Evolutionary conservation across 2,888 invertebrate species (phyloP).

Genomic region (Heterodera filipjevi): DNA sequence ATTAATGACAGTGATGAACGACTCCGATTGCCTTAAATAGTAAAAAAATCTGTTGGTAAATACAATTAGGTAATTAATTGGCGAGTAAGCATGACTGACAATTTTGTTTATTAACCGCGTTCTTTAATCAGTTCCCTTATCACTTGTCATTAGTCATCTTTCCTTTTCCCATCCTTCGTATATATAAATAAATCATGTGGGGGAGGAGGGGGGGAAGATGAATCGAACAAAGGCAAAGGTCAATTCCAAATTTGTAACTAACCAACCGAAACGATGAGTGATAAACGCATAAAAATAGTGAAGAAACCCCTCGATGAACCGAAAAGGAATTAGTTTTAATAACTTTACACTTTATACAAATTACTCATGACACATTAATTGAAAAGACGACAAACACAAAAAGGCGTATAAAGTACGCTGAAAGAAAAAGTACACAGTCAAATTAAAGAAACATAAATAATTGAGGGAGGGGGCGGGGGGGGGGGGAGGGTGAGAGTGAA

Average conservation of each 20-base stretch:
- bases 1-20: neutral
- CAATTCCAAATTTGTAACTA: neutral
- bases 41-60: too few relatives aligned
- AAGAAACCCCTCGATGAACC: neutral
- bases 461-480: neutral
- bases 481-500: neutral
- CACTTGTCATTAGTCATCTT: neutral
- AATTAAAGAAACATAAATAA: neutral
- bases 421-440: neutral
- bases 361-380: too few relatives aligned
- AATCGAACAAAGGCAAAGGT: neutral
- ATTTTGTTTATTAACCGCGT: neutral
- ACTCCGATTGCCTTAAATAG: neutral
- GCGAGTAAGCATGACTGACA: neutral
- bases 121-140: neutral
- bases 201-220: neutral
- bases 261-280: neutral
- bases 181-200: neutral
- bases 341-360: too few relatives aligned
- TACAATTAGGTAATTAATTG: neutral
- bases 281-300: neutral
- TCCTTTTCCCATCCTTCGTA: neutral
- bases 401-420: neutral
- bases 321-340: neutral
- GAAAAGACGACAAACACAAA: too few relatives aligned